Base-by-base conservation (phyloP, 2,888 invertebrate genomes). In the Anoplius nigerrimus region DNA sequence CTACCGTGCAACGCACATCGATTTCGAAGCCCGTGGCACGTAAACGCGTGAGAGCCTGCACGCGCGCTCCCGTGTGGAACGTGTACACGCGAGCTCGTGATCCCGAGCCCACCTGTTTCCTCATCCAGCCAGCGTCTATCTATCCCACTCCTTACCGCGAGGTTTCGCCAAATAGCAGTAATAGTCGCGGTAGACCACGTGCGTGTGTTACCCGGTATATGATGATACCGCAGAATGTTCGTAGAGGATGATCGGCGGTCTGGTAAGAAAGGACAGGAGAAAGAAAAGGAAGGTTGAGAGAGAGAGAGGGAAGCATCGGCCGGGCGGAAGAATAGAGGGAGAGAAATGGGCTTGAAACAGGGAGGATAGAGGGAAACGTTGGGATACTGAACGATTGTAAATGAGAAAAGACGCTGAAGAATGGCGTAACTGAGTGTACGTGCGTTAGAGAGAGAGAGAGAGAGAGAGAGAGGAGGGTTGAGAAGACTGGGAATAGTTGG, bases 161-260 rank as follows among this genome's bases (percentile, higher is more conserved):
- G 16, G 48, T 48, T 46, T 5, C 48, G 15, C 51, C 57, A 20
- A 75, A 72, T 72, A 75, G 34, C 11, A 34, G 52, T 45, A 60
- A 69, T 65, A 61, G 34, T 51, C 22, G 58, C 21, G 74, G 67
- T 34, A 51, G 74, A 64, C 45, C 65, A 54, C 46, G 53, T 54
- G 46, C 21, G 55, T 59, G 55, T 24, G 55, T 42, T 27, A n/a
- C 15, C 42, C 55, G n/a, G 43, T 51, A 59, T 34, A 43, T 56
- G 70, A 75, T 68, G 64, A 64, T 68, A 63, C 75, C 68, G 53
- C 66, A 57, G 60, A 66, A 67, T 68, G 55, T 64, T 64, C 27
- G 18, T 8, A 51, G 60, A 66, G 22, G 55, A 69, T 45, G 64
- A 69, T 60, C 62, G 18, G 8, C 6, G 46, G 48, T 48, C 48